A percentile compares a stretch with the other conserved stretches of the same genome.
Conservation (phyloP, 2,888 invertebrate genomes). For the Diploptera punctata region DNA sequence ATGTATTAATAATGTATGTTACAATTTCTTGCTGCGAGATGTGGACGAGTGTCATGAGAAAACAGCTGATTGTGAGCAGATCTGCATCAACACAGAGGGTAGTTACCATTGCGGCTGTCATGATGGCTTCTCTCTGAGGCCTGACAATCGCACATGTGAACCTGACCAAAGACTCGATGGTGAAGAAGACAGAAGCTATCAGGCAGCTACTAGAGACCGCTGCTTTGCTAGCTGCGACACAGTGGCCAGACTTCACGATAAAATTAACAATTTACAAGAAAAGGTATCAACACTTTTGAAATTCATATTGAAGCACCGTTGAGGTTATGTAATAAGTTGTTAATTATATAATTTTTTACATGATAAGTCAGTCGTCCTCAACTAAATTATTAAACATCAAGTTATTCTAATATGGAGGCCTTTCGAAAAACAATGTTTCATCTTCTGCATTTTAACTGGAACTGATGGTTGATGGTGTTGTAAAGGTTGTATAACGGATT, state of each 20-base stretch:
- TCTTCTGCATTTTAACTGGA: no score
- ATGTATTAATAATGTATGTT: no score
- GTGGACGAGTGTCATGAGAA: constrained; percentile 62
- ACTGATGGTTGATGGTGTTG: no score
- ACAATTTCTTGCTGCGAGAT: no score
- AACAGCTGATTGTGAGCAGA: constrained; percentile 69
- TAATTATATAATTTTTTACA: no score
- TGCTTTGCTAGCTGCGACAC: constrained; percentile 70
- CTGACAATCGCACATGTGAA: constrained; percentile 66
- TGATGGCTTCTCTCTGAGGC: constrained; percentile 60
- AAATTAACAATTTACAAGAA: constrained; percentile 51
- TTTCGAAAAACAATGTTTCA: no score
- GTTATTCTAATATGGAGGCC: no score
- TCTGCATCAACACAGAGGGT: constrained; percentile 67
- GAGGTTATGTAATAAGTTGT: no score
- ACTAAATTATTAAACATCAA: no score
- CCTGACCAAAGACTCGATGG: constrained; percentile 44
- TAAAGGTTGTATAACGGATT: no score
- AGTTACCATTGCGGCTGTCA: constrained; percentile 66
- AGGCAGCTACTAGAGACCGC: constrained; percentile 54
- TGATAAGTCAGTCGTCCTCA: no score
- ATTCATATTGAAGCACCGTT: no score
- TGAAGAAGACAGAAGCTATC: constrained; percentile 35
- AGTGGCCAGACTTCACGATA: constrained; percentile 63
- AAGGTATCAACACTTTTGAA: constrained; percentile 38